Evolutionary conservation across 2,797 vertebrate genomes (phyloP).

Genomic region (Pipistrellus pygmaeus): DNA sequence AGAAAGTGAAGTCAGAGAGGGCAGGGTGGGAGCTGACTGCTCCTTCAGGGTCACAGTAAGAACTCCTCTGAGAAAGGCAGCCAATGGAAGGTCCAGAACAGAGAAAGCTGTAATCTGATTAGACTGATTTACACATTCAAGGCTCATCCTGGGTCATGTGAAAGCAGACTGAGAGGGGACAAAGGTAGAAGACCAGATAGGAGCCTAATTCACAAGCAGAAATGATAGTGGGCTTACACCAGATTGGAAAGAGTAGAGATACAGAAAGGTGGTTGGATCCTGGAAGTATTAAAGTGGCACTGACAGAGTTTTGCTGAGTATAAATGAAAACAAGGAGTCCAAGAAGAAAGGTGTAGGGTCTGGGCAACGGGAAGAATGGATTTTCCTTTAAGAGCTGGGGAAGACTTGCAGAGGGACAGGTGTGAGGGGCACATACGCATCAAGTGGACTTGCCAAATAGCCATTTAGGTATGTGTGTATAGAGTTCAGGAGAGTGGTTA

Average conservation of each 20-base stretch:
- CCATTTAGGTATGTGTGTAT: neutral
- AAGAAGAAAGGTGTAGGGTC: neutral
- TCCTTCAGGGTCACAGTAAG: neutral
- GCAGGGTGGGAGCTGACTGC: rapidly evolving
- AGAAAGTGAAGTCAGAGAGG: neutral
- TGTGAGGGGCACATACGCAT: neutral
- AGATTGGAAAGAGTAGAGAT: neutral
- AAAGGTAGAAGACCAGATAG: neutral
- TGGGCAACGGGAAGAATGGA: neutral
- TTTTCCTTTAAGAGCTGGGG: neutral
- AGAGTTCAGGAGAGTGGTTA: neutral
- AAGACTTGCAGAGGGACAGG: neutral
- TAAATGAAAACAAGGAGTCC: neutral
- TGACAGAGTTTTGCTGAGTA: neutral
- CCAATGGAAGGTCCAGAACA: neutral
- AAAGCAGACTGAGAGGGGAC: neutral
- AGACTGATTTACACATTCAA: neutral
- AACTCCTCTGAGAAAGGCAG: neutral
- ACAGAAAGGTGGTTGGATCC: neutral
- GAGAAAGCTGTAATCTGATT: neutral
- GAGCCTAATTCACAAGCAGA: neutral
- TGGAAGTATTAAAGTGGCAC: neutral
- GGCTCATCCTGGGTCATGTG: neutral
- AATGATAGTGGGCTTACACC: neutral
- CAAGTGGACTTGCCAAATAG: neutral